Percentiles rank a stretch among this genome's conserved stretches.
phyloP scores from a whole-genome alignment of 2,888 invertebrate species.

The Koerneria pararmatus region DNA sequence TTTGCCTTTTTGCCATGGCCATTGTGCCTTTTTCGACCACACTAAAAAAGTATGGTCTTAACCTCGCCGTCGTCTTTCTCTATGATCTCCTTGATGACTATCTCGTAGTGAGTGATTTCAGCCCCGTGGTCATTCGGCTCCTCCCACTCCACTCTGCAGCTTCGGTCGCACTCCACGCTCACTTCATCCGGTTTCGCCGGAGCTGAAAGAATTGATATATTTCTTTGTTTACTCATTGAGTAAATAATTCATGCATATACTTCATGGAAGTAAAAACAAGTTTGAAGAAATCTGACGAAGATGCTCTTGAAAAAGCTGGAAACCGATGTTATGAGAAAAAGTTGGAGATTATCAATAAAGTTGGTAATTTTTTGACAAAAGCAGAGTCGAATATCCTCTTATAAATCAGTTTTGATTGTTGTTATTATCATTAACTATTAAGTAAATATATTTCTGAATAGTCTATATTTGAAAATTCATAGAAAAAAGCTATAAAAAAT shows the following conservation, averaged over 20 bases:
- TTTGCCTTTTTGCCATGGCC: background rate
- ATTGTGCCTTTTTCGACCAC: background rate
- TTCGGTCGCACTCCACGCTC: conserved; percentile 35
- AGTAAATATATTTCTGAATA: too few relatives aligned
- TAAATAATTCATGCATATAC: background rate
- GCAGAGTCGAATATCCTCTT: too few relatives aligned
- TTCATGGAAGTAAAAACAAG: too few relatives aligned
- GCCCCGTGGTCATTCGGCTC: conserved; percentile 48
- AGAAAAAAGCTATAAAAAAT: background rate
- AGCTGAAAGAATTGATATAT: conserved; percentile 27
- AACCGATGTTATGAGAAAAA: too few relatives aligned
- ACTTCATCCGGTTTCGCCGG: conserved; percentile 38
- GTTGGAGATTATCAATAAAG: too few relatives aligned
- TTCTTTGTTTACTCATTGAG: too few relatives aligned
- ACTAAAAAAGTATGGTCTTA: background rate
- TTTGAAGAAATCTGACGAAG: too few relatives aligned
- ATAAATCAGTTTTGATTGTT: too few relatives aligned
- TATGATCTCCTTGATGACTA: conserved; percentile 32
- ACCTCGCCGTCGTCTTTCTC: conserved; percentile 14
- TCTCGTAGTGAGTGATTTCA: conserved; percentile 34
- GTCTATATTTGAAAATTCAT: too few relatives aligned
- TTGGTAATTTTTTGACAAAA: too few relatives aligned
- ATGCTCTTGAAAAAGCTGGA: too few relatives aligned
- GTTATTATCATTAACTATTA: too few relatives aligned
- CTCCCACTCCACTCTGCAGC: conserved; percentile 44